Base-by-base conservation (phyloP, 2,888 invertebrate genomes). In the Antitype chi region DNA sequence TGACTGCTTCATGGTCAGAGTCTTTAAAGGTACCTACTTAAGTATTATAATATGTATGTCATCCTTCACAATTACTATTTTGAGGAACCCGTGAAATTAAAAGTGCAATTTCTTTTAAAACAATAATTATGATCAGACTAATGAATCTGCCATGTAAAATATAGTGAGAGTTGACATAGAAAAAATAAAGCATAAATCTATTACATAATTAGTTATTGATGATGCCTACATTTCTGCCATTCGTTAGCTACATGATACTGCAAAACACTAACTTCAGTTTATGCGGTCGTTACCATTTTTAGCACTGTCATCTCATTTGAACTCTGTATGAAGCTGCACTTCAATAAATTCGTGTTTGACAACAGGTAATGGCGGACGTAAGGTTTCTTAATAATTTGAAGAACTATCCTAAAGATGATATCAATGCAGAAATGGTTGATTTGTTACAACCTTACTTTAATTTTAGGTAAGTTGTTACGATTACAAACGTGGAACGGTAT, bases 341-440 rank as follows among this genome's bases (percentile, higher is more conserved):
- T 28, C 2, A 32, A 52, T 43, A 32, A n/a, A 62, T 43, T 32
- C 25, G 63, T 59, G 15, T 69, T 84, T 74, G 63, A 47, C 74
- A 52, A 70, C 73, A 97, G 98, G 97, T 98, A 6, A 98, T 99
- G 98, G 98, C 98, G 0, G 98, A 98, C 90, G 97, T 98, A 3
- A 97, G 97, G 90, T 99, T 99, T 93, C 94, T 98, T 68, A 97
- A 94, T 76, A 98, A 98, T 87, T 97, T 99, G 77, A 98, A 98
- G 90, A 97, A 98, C 86, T 99, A 98, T 94, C 98, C 98, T 0
- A 98, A 98, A 90, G 99, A 99, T 90, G 97, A 98, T 70, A 99
- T 99, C 62, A 99, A 98, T 92, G 98, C 98, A 0, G 99, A 99
- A 97, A 98, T 98, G 91, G 97, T 99, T 0, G 99, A 99, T 93